These are phyloP conservation scores for Tachina lurida DNA, from an alignment of 2,888 invertebrate species.

Conservation along the genomic window DNA sequence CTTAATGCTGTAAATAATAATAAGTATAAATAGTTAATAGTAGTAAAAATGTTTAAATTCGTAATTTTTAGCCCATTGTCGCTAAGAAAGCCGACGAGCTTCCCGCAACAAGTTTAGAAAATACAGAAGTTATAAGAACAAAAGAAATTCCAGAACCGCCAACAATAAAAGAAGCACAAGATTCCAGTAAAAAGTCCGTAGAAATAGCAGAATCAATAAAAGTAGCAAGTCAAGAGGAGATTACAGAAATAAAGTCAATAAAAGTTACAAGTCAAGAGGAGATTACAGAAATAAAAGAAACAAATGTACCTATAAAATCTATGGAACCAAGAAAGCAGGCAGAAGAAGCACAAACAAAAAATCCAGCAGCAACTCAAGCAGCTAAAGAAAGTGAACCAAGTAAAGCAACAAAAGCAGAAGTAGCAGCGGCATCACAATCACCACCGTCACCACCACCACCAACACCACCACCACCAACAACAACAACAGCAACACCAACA, in stretches of 20 bases:
- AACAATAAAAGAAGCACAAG: neutral
- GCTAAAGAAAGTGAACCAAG: neutral
- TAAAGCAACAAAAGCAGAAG: too few relatives aligned
- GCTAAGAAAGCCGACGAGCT: neutral
- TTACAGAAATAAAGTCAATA: neutral
- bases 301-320: neutral
- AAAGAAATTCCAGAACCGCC: neutral
- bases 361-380: neutral
- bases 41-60: too few relatives aligned
- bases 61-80: neutral
- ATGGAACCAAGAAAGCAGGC: slow-evolving; percentile 1
- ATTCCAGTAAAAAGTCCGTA: neutral
- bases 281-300: neutral
- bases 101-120: neutral
- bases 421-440: too few relatives aligned
- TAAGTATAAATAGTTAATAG: too few relatives aligned
- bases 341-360: slow-evolving; percentile 2
- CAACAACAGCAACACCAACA: too few relatives aligned
- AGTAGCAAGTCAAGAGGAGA: neutral
- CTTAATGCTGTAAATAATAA: too few relatives aligned
- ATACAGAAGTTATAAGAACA: neutral
- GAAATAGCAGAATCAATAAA: neutral
- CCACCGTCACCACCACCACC: too few relatives aligned
- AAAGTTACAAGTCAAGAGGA: neutral
- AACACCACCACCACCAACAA: too few relatives aligned